Evolutionary conservation across 2,888 invertebrate species (phyloP), one percentile per base, ranked within the genome.

Genomic region (Melieria crassipennis): DNA sequence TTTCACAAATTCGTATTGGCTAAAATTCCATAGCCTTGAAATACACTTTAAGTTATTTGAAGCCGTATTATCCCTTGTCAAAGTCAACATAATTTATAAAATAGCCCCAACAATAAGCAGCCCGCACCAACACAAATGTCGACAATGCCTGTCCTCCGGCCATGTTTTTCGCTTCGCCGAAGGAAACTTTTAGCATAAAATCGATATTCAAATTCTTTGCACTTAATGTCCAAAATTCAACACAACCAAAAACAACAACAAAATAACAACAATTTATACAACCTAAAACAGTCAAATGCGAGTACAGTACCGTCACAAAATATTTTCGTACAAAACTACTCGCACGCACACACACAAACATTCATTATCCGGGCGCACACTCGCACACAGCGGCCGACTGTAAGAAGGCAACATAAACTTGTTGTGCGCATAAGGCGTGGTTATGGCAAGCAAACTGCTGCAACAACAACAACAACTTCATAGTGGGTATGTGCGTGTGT

Each of bases 41-140:
- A 30, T 30, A 30, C 30, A 30, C 30, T 30, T 30, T 3, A 30
- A 30, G 30, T 30, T 30, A 30, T 30, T 30, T 30, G 30, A 30
- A 30, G 30, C 30, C 30, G 30, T 30, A 30, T 73, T 72, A 74
- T 73, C 83, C 83, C 83, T 80, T 78, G 78, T 84, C 84, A 84
- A 84, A 80, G 81, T 82, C 81, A 81, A 79, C 73, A 77, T 81
- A 78, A 81, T 81, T 82, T 81, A 80, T 80, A 77, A 73, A 78
- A 13, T 58, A 30, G 10, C 58, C 10, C n/a, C n/a, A 58, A 7
- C 9, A 5, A 4, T 3, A 30, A 30, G 30, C 30, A 30, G 30
- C 30, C 30, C 30, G 30, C 1, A 30, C 30, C 30, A 30, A 30
- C 30, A 30, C 30, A 30, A 30, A 30, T 30, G 30, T 30, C 30